Base-by-base conservation (phyloP, 1,140 invertebrate genomes). In the Ceratina calcarata region DNA sequence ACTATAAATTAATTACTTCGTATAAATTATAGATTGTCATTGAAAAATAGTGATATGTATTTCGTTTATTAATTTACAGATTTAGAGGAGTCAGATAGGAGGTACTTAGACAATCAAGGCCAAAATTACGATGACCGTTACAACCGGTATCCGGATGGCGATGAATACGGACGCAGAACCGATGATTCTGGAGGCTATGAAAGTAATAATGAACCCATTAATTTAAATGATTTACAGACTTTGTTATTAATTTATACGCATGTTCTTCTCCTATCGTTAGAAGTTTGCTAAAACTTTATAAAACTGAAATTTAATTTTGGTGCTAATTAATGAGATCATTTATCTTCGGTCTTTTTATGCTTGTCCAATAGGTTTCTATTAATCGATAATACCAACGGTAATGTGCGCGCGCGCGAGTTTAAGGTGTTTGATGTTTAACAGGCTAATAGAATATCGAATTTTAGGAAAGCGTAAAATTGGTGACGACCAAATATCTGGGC, bases 331-430 rank as follows among this genome's bases (percentile, higher is more conserved):
- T 49, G 60, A 13, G 22, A 73, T 20, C 76, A 32, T 78, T 78
- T 24, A 65, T 72, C 69, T 66, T 65, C 55, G 49, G 7, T 15
- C 70, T 66, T 72, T 73, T 15, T 51, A 66, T n/a, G 27, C n/a
- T 78, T 71, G 67, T 78, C 45, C 64, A 79, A 79, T 79, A 73
- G 77, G 73, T 79, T 66, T 27, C 69, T 64, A 73, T 79, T 79
- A 79, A 79, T 79, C 77, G 77, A 78, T 78, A 73, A 51, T 0
- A 58, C 61, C 61, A n/a, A 37, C 60, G 60, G 27, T 72, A 24
- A 78, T 37, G 3, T 79, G 61, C 16, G 77, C 61, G 69, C 60
- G 77, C 70, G 27, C 76, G 58, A 73, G 32, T 66, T 73, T 78
- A 78, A 62, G 67, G 24, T 71, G 32, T 62, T 78, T 20, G n/a